A percentile compares a stretch with the other conserved stretches of the same genome.
These are phyloP conservation scores for Myotis vivesi DNA, from an alignment of 2,797 vertebrate species.

Conservation along the genomic window DNA sequence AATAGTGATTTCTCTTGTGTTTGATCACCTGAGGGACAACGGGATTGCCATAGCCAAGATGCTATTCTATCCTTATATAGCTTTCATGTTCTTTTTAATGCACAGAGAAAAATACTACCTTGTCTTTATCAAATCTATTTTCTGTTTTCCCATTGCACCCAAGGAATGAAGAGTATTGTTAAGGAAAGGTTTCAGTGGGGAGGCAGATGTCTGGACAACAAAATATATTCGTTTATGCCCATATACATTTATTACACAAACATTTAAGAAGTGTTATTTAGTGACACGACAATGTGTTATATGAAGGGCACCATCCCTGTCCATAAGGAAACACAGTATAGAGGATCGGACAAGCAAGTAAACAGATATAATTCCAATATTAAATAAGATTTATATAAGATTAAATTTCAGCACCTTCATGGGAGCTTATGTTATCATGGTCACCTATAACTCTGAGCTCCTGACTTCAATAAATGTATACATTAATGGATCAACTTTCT, in stretches of 20 bases:
- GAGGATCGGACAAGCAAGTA: background rate
- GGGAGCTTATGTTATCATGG: background rate
- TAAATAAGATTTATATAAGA: background rate
- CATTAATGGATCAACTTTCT: background rate
- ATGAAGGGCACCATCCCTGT: background rate
- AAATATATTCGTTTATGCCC: background rate
- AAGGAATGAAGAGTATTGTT: background rate
- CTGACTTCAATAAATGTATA: background rate
- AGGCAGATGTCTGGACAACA: background rate
- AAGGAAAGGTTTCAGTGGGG: background rate
- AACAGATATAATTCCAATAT: background rate
- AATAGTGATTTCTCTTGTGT: background rate
- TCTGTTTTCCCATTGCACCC: background rate
- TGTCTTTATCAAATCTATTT: background rate
- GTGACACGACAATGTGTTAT: background rate
- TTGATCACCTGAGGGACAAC: background rate
- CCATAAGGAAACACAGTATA: background rate
- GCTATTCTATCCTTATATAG: rapidly evolving
- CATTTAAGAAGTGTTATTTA: background rate
- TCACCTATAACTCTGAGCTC: background rate
- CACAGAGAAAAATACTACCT: background rate
- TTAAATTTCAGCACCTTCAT: background rate
- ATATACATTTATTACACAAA: background rate
- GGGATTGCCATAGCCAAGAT: background rate
- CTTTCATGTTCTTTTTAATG: background rate